phyloP scores from a whole-genome alignment of 2,113 vertebrate species.

The Ardeotis arabs region DNA sequence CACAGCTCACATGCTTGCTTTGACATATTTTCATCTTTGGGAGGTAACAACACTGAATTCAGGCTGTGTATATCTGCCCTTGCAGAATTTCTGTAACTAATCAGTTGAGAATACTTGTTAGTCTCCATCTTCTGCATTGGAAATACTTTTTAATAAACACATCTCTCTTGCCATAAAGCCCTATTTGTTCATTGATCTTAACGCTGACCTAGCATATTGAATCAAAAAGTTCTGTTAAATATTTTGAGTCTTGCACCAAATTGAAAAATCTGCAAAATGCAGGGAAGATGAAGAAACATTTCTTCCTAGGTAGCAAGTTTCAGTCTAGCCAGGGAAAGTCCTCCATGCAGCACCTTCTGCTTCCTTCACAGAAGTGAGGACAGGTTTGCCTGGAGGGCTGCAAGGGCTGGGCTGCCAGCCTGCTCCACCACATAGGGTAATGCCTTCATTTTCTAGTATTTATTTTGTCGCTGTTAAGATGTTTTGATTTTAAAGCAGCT shows the following conservation, averaged over 20 bases:
- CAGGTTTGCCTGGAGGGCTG: background rate
- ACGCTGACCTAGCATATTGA: background rate
- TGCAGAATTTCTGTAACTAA: background rate
- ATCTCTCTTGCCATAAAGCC: background rate
- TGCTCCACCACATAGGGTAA: rapidly evolving
- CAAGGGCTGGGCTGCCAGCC: background rate
- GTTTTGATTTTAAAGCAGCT: background rate
- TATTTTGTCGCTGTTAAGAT: background rate
- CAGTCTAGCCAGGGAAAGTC: no score
- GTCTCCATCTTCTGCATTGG: background rate
- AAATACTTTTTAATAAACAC: background rate
- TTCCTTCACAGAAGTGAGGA: background rate
- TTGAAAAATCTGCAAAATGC: background rate
- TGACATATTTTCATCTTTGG: background rate
- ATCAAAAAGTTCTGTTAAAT: background rate
- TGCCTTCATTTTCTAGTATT: background rate
- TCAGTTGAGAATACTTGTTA: background rate
- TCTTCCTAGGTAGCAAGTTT: background rate
- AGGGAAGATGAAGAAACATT: background rate
- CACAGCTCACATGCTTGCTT: background rate
- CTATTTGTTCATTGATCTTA: background rate
- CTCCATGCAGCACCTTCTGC: rapidly evolving
- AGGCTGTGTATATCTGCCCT: background rate
- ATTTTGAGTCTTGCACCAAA: background rate
- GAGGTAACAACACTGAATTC: background rate